Base-by-base conservation (phyloP, 1,140 invertebrate genomes). In the Rhopalosiphum maidis region DNA sequence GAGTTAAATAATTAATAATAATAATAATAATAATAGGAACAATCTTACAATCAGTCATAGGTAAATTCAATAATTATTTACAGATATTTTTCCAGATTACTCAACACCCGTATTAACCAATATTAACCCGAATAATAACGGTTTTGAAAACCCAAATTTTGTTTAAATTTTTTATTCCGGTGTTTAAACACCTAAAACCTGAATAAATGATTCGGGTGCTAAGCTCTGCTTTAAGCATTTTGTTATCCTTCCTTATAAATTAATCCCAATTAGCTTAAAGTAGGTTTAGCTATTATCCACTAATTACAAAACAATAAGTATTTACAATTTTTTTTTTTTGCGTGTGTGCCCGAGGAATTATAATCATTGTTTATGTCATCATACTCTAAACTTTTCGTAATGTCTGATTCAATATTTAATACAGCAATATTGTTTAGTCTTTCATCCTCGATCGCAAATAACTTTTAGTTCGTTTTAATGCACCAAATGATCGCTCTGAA, bases 51-150 rank as follows among this genome's bases (percentile, higher is more conserved):
- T 37, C 37, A 37, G 37, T 37, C 37, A 37, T 37, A 37, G 37
- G 37, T 37, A 37, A 37, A 37, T 37, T 37, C 37, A 37, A 37
- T 37, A 37, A 37, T 37, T 37, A 37, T 37, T 37, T 37, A 37
- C 37, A 37, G 37, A 37, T 37, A 37, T 37, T 37, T 37, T 37
- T 37, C 37, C 37, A 37, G 37, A 37, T 37, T 37, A 37, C 1
- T 2, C 37, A 37, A 37, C 2, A 37, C 2, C 2, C 1, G 2
- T 2, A 1, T 2, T 1, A 37, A 37, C 2, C n/a, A n/a, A n/a
- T n/a, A n/a, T n/a, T n/a, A n/a, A n/a, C n/a, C n/a, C n/a, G n/a
- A n/a, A n/a, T n/a, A 37, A 37, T 37, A 37, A 37, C 37, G 37
- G 37, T 37, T 37, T 37, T 37, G 37, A 37, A 37, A 37, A 37